Evolutionary conservation across 2,797 vertebrate species (phyloP).

Genomic region (Mustela erminea): DNA sequence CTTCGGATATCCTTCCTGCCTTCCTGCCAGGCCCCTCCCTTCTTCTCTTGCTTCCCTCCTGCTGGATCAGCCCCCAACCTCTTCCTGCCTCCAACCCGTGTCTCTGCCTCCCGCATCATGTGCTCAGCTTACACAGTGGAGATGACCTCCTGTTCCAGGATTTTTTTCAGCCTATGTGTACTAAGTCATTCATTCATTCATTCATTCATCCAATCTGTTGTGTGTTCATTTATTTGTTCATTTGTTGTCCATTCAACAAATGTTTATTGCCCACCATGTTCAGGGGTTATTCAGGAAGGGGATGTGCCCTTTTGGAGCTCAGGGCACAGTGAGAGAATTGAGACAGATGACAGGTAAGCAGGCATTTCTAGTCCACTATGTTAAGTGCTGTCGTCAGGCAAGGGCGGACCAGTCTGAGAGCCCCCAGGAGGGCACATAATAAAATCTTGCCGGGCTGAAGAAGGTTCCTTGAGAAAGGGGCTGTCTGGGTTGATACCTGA

Average conservation of each 20-base stretch:
- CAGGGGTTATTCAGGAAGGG: not conserved
- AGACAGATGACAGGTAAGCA: not conserved
- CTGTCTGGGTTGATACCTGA: not conserved
- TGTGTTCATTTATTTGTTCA: slow-evolving; percentile 32
- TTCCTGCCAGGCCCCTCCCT: not conserved
- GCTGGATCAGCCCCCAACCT: not conserved
- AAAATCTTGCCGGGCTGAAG: not conserved
- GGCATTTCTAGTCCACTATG: not conserved
- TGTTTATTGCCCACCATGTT: not conserved
- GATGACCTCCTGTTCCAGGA: not conserved
- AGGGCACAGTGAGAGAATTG: not conserved
- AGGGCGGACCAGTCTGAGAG: not conserved
- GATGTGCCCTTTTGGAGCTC: not conserved
- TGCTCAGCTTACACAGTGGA: not conserved
- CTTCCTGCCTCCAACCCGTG: not conserved
- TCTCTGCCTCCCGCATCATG: not conserved
- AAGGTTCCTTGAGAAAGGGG: not conserved
- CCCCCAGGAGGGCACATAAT: not conserved
- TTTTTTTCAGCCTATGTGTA: slow-evolving; percentile 13
- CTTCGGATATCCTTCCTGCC: not conserved
- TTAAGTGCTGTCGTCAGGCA: not conserved
- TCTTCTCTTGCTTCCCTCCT: not conserved
- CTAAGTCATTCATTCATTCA: not conserved
- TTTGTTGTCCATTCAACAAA: slow-evolving; percentile 18
- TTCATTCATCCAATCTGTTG: not conserved